Base-by-base conservation (phyloP, 2,797 vertebrate genomes). In the Peromyscus melanophrys region DNA sequence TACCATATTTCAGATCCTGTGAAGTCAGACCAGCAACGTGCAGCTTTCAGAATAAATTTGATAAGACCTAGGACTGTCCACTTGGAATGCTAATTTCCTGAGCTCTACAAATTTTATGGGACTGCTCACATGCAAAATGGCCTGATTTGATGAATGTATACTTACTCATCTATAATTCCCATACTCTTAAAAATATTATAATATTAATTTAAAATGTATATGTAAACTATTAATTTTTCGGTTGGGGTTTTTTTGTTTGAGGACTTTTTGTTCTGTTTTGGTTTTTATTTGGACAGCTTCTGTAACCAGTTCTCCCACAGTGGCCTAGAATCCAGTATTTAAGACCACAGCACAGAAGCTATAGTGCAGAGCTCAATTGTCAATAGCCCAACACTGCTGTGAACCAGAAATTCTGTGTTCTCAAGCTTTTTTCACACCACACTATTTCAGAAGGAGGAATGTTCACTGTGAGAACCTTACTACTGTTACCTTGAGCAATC, bases 401-500 rank as follows among this genome's bases (percentile, higher is more conserved):
- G 93, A 97, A 34, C 40, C 92, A 90, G 80, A 67, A 86, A 73
- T 93, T 96, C 77, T 78, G 71, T 65, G 81, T 93, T 97, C 65
- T 27, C 80, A 89, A 86, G 85, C n/a, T n/a, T 25, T 16, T 31
- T 82, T 63, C 67, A 80, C 87, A 43, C 93, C 46, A 23, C 4
- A 85, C 34, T 96, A 86, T 94, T 90, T 95, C 91, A 97, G 94
- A 93, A 89, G 82, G 29, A 93, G 46, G 40, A 67, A 10, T 67
- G 78, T 78, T 90, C 25, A 27, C 57, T 86, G 46, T 88, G 90
- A 97, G 76, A 43, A 34, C 46, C 57, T 93, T 82, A 85, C 29
- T 97, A 61, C 92, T 88, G 43, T 97, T 94, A 92, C 76, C 65
- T 43, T n/a, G 10, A 21, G 96, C 94, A 80, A 92, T 83, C 65